These are phyloP conservation scores for Halcyon smyrnensis DNA, from an alignment of 2,797 vertebrate genomes.

Conservation along the genomic window DNA sequence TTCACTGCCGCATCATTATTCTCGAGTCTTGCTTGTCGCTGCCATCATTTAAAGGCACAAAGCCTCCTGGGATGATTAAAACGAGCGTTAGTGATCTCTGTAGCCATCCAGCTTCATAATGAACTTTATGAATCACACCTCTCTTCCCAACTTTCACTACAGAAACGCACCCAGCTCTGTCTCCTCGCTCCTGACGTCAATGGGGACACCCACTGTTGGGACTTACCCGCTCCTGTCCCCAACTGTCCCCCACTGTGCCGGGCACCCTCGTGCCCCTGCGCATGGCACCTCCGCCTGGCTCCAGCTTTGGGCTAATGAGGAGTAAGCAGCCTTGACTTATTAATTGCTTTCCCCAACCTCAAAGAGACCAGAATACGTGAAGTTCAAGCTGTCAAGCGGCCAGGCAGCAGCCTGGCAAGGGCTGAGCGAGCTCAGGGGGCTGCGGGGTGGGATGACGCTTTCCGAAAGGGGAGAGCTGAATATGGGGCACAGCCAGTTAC, in stretches of 20 bases:
- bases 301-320: background rate
- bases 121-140: background rate
- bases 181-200: background rate
- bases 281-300: fast-evolving
- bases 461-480: background rate
- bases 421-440: background rate
- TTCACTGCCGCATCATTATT: background rate
- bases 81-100: background rate
- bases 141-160: background rate
- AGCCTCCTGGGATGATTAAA: background rate
- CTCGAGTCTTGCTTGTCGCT: background rate
- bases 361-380: background rate
- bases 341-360: background rate
- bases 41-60: background rate
- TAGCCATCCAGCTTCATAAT: background rate
- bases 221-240: fast-evolving
- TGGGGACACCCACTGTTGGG: background rate
- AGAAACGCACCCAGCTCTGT: background rate
- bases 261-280: background rate
- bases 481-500: background rate
- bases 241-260: fast-evolving
- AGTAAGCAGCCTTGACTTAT: background rate
- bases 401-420: background rate
- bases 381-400: background rate
- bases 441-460: background rate